Conservation (phyloP, 2,888 invertebrate genomes). For the Drosophila flavopinicola region DNA sequence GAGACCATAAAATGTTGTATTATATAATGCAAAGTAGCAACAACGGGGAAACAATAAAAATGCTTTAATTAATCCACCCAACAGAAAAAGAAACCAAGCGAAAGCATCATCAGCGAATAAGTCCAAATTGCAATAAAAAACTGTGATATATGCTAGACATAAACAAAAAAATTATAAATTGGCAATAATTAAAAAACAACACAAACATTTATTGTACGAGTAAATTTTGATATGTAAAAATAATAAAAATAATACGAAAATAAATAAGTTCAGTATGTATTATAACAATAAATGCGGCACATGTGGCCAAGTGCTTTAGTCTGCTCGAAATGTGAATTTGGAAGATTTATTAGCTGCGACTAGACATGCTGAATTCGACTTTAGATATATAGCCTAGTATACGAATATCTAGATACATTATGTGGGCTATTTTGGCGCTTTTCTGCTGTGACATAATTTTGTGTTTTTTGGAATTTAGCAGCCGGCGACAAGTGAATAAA, state of each 20-base stretch:
- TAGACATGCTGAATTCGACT: conserved; percentile 58
- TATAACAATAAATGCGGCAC: conserved; percentile 51
- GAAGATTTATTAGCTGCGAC: conserved; percentile 71
- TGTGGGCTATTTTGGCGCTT: conserved; percentile 13
- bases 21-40: conserved; percentile 65
- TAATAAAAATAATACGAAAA: conserved; percentile 32
- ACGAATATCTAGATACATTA: conserved; percentile 14
- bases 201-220: conserved; percentile 41
- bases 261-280: conserved; percentile 26
- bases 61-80: conserved; percentile 58
- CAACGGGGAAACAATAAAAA: conserved; percentile 72
- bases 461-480: conserved; percentile 47
- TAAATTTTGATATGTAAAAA: conserved; percentile 55
- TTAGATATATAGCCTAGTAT: conserved; percentile 26
- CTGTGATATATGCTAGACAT: conserved; percentile 57
- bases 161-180: conserved; percentile 65
- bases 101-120: conserved; percentile 47
- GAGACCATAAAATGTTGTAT: conserved; percentile 49
- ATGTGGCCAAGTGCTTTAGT: conserved; percentile 54
- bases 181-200: conserved; percentile 56
- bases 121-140: conserved; percentile 51
- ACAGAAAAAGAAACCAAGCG: conserved; percentile 30
- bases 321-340: conserved; percentile 40
- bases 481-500: conserved; percentile 33
- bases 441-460: conserved; percentile 61